Percentiles rank a stretch among this genome's conserved stretches.
Evolutionary conservation across 2,888 invertebrate genomes (phyloP).

Genomic region (Caenorhabditis afra): DNA sequence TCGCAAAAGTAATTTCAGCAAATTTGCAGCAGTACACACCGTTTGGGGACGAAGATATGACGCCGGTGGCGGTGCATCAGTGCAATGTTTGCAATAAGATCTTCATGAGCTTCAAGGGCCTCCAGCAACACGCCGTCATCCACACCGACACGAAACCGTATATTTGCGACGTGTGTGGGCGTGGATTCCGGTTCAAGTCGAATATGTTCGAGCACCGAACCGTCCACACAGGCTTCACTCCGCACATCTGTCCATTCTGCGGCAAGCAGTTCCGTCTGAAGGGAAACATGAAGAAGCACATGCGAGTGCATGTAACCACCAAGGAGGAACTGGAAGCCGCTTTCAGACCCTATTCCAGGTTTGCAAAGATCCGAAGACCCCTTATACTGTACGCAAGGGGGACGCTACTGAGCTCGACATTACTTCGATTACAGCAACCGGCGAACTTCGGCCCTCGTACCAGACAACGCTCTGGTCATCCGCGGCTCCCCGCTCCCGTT

Average conservation of each 20-base stretch:
- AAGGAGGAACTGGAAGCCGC: constrained; percentile 60
- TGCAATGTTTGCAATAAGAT: constrained; percentile 59
- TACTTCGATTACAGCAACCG: constrained; percentile 30
- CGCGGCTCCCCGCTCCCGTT: constrained; percentile 42
- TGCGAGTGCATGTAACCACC: constrained; percentile 46
- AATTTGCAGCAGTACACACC: constrained; percentile 14
- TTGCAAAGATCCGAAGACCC: neutral
- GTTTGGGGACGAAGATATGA: constrained; percentile 8
- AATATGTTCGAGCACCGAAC: constrained; percentile 60
- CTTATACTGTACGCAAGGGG: neutral
- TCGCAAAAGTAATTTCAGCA: neutral
- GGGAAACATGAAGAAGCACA: constrained; percentile 61
- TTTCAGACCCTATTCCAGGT: constrained; percentile 53
- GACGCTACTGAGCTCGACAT: neutral
- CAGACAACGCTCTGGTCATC: constrained; percentile 53
- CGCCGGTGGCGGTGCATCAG: constrained; percentile 46
- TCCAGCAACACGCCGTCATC: constrained; percentile 52
- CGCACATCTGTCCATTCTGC: constrained; percentile 54
- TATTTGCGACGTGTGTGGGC: constrained; percentile 51
- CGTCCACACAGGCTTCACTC: constrained; percentile 57
- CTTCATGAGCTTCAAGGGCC: constrained; percentile 50
- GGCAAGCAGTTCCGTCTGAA: constrained; percentile 56
- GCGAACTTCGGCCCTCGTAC: constrained; percentile 8
- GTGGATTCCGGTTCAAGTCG: constrained; percentile 56
- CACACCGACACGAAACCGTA: constrained; percentile 58